A percentile compares a stretch with the other conserved stretches of the same genome.
These are phyloP conservation scores for Brenthis hecate DNA, from an alignment of 2,888 invertebrate species.

Conservation along the genomic window DNA sequence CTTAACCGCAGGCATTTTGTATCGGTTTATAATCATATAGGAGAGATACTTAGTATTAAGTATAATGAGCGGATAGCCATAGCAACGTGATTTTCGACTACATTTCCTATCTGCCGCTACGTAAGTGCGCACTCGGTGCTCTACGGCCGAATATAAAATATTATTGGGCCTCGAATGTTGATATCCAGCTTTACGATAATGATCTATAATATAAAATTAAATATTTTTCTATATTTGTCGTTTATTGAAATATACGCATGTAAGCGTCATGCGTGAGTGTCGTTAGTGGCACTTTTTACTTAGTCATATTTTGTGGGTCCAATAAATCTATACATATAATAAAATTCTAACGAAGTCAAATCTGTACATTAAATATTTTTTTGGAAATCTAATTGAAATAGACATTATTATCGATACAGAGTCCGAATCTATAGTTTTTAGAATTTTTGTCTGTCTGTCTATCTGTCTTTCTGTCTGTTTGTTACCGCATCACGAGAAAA, in stretches of 20 bases:
- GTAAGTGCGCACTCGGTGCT: constrained; percentile 65
- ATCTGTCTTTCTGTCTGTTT: too few relatives aligned
- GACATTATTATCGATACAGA: too few relatives aligned
- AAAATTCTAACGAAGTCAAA: too few relatives aligned
- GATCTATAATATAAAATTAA: constrained; percentile 31
- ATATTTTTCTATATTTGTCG: not conserved
- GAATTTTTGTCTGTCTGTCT: too few relatives aligned
- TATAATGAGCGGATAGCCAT: constrained; percentile 13
- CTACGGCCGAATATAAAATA: constrained; percentile 60
- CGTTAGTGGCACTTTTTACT: too few relatives aligned
- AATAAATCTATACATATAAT: too few relatives aligned
- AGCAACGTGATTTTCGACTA: constrained; percentile 44
- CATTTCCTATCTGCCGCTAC: constrained; percentile 65
- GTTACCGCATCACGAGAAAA: too few relatives aligned
- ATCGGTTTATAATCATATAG: constrained; percentile 10
- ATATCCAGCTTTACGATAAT: constrained; percentile 48
- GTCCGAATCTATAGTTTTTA: too few relatives aligned
- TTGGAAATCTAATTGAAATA: too few relatives aligned
- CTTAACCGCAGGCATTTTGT: not conserved
- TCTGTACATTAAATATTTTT: too few relatives aligned
- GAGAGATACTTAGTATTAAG: not conserved
- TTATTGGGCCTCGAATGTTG: constrained; percentile 62
- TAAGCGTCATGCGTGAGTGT: not conserved
- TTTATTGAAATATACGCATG: not conserved
- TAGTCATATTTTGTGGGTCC: too few relatives aligned